Percentiles rank a stretch among this genome's conserved stretches.
These are phyloP conservation scores for Girardinichthys multiradiatus DNA, from an alignment of 2,113 vertebrate genomes.

Conservation along the genomic window DNA sequence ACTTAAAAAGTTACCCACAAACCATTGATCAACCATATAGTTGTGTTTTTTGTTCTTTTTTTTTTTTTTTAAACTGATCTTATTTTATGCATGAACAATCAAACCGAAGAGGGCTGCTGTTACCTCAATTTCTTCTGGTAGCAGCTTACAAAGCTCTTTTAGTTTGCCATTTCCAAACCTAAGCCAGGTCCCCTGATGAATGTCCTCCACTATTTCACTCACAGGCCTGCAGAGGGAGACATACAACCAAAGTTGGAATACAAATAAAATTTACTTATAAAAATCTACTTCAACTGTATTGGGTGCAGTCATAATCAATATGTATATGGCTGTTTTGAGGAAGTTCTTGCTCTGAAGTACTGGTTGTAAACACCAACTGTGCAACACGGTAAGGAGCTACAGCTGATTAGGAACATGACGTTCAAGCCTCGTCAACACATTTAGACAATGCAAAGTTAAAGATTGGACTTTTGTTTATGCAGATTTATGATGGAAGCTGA, in stretches of 20 bases:
- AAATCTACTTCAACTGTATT: not conserved
- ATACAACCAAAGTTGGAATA: conserved; percentile 7
- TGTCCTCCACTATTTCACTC: conserved; percentile 71
- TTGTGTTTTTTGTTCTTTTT: no score
- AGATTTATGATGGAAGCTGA: not conserved
- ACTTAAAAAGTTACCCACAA: no score
- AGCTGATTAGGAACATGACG: not conserved
- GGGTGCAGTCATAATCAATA: not conserved
- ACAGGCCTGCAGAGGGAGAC: conserved; percentile 69
- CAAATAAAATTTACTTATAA: not conserved
- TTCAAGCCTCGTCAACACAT: not conserved
- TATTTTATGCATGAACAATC: no score
- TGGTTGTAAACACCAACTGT: not conserved
- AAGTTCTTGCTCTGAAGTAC: not conserved
- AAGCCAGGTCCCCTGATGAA: conserved; percentile 73
- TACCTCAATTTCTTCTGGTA: conserved; percentile 84
- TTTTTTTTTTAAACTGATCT: no score
- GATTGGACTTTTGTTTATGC: not conserved
- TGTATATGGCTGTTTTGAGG: not conserved
- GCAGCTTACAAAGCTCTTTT: conserved; percentile 79
- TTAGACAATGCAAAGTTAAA: not conserved
- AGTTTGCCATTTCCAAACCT: conserved; percentile 81
- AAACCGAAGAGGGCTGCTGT: not conserved
- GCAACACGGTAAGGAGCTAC: not conserved
- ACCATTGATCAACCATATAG: not conserved